Evolutionary conservation across 2,888 invertebrate genomes (phyloP), one percentile per base, ranked within the genome.

Genomic region (Mylabris sibirica): DNA sequence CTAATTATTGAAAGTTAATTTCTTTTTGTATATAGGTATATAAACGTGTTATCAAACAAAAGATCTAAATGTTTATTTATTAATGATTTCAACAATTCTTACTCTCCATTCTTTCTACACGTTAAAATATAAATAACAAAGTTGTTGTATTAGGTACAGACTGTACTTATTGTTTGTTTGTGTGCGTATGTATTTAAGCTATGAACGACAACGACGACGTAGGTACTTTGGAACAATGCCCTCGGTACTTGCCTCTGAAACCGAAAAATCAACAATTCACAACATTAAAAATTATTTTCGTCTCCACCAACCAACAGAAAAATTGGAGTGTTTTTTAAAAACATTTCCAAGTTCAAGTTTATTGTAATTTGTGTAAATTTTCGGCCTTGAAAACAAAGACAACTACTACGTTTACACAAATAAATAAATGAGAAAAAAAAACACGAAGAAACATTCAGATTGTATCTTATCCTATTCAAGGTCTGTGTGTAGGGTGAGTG

Each of bases 391-490:
- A 76, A 76, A 75, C 78, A 74, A 53, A 22, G 24, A 24, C 53
- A 24, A 53, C 49, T 49, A 20, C 49, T 49, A n/a, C 49, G 11
- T 20, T 20, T 49, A 49, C 9, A 49, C 41, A 44, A n/a, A n/a
- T 44, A 20, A 9, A 49, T 20, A 53, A 24, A 22, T 76, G 76
- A 75, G 74, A 74, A 78, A 78, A 77, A 77, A 75, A 74, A 77
- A 76, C 73, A 77, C 76, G 78, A 78, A 79, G 76, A 78, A 75
- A 75, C 71, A 78, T 75, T 74, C 75, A 75, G 79, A 79, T 79
- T 75, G 76, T 79, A 79, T 79, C 79, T 78, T 77, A 76, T 78
- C 76, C 75, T 74, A 78, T 75, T 78, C 79, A 78, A 81, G 76
- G 80, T 77, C 77, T 71, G 70, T 71, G 53, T 64, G 34, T 35